phyloP scores from a whole-genome alignment of 2,113 vertebrate species.

The Microcebus ravelobensis region DNA sequence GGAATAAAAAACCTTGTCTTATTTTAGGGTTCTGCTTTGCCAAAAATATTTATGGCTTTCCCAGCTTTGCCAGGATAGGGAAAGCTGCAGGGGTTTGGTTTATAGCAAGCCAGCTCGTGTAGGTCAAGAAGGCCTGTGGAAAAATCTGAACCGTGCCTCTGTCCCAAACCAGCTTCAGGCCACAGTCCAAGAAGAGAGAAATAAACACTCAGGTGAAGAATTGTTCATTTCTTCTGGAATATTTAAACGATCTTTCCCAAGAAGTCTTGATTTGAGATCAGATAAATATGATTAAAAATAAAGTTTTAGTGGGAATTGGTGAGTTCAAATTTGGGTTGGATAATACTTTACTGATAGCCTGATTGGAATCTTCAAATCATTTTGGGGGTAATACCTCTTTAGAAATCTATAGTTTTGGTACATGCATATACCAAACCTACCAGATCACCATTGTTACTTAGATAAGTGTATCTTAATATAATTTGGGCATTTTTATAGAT shows the following conservation, averaged over 20 bases:
- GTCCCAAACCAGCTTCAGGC: conserved; percentile 67
- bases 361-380: not conserved
- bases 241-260: conserved; percentile 38
- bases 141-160: conserved; percentile 69
- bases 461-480: not conserved
- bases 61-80: conserved; percentile 62
- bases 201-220: conserved; percentile 68
- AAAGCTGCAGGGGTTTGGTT: conserved; percentile 69
- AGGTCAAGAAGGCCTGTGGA: conserved; percentile 73
- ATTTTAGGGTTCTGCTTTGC: conserved; percentile 73
- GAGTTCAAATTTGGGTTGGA: not conserved
- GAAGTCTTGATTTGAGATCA: not conserved
- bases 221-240: conserved; percentile 62
- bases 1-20: conserved; percentile 77
- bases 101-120: conserved; percentile 51
- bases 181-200: conserved; percentile 39
- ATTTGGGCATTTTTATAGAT: not conserved
- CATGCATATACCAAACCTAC: not conserved
- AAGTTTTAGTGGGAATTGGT: not conserved
- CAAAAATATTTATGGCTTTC: conserved; percentile 79
- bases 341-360: not conserved
- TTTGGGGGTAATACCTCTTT: not conserved
- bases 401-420: not conserved
- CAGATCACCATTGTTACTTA: not conserved
- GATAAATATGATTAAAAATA: conserved; percentile 30